phyloP scores from a whole-genome alignment of 2,888 invertebrate genomes.

The Mythimna vitellina region DNA sequence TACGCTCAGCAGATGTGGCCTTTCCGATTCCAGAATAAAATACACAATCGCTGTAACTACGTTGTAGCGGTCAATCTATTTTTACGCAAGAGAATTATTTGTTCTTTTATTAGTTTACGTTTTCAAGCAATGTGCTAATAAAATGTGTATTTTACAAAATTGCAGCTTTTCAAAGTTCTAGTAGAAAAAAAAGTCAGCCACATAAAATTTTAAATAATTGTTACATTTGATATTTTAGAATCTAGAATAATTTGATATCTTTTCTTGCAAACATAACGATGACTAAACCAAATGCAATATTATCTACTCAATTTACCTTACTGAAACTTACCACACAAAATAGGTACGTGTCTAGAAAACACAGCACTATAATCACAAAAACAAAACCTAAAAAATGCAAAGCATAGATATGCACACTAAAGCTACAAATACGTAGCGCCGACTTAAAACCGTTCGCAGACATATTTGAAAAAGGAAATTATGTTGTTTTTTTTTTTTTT shows the following conservation, averaged over 20 bases:
- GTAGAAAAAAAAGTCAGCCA: neutral
- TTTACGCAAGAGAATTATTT: slow-evolving; percentile 33
- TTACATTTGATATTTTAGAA: neutral
- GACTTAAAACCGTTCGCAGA: neutral
- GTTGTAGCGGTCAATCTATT: slow-evolving; percentile 51
- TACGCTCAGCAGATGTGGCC: slow-evolving; percentile 53
- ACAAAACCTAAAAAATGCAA: neutral
- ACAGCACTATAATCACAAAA: neutral
- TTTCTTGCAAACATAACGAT: slow-evolving; percentile 3
- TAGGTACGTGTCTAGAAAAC: slow-evolving; percentile 1
- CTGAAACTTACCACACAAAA: slow-evolving; percentile 22
- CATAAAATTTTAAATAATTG: neutral
- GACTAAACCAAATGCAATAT: neutral
- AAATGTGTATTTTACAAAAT: slow-evolving; percentile 37
- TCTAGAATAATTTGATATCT: slow-evolving; percentile 6
- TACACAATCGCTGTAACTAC: slow-evolving; percentile 47
- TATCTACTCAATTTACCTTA: slow-evolving; percentile 18
- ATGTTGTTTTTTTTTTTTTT: neutral
- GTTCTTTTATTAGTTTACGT: slow-evolving; percentile 41
- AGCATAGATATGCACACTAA: neutral
- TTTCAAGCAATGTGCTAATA: slow-evolving; percentile 22
- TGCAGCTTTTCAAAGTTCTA: slow-evolving; percentile 3
- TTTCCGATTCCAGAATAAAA: slow-evolving; percentile 53
- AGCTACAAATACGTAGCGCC: slow-evolving; percentile 8
- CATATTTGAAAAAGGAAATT: neutral